A percentile compares a stretch with the other conserved stretches of the same genome.
Conservation (phyloP, 2,888 invertebrate species). For the Thymelicus sylvestris region DNA sequence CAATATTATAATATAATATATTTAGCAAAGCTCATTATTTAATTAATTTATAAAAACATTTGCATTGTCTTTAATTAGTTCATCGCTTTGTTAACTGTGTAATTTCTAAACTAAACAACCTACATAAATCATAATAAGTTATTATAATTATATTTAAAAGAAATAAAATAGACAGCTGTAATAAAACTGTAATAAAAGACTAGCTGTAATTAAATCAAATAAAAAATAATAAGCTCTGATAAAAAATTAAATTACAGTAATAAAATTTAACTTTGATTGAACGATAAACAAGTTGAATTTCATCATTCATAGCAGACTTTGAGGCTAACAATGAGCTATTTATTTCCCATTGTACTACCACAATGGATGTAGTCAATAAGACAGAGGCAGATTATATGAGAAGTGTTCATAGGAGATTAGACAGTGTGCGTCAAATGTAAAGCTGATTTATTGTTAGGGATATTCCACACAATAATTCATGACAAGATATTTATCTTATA, state of each 20-base stretch:
- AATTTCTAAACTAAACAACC: too few species aligned
- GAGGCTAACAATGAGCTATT: slow-evolving; percentile 40
- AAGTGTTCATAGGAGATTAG: slow-evolving; percentile 54
- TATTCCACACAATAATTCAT: slow-evolving; percentile 2
- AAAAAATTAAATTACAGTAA: neutral
- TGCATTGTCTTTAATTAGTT: too few species aligned
- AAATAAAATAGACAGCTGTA: too few species aligned
- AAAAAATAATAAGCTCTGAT: too few species aligned
- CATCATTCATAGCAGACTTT: slow-evolving; percentile 34
- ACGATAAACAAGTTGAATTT: slow-evolving; percentile 20
- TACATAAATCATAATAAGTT: too few species aligned
- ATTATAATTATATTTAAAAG: too few species aligned
- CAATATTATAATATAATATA: too few species aligned
- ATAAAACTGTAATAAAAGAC: neutral
- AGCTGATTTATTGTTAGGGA: slow-evolving; percentile 24
- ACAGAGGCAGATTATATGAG: slow-evolving; percentile 46
- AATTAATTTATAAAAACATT: too few species aligned
- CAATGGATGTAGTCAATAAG: slow-evolving; percentile 47
- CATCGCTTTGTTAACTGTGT: too few species aligned
- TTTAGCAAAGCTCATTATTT: too few species aligned
- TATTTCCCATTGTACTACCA: slow-evolving; percentile 41
- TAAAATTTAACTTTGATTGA: slow-evolving; percentile 13
- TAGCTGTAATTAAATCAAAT: neutral
- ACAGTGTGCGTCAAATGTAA: slow-evolving; percentile 44
- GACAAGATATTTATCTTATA: neutral